Percentiles rank a stretch among this genome's conserved stretches.
phyloP scores from a whole-genome alignment of 2,113 vertebrate genomes.

The Barnardius zonarius region DNA sequence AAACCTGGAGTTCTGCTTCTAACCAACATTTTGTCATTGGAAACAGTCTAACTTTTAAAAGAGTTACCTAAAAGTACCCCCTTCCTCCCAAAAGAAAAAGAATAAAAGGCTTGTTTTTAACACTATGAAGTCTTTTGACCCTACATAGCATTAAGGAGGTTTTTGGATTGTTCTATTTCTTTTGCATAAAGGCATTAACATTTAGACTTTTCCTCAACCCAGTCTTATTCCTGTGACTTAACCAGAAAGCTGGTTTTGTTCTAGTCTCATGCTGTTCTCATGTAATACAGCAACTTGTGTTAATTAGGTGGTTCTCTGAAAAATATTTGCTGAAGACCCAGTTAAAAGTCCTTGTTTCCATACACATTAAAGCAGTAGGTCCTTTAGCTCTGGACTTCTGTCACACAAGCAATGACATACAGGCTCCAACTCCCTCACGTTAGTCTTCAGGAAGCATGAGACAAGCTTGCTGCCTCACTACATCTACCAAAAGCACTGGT shows the following conservation, averaged over 20 bases:
- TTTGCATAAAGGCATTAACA: background rate
- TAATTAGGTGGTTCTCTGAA: background rate
- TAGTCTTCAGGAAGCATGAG: background rate
- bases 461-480: background rate
- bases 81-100: too few species aligned
- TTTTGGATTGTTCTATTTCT: background rate
- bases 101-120: background rate
- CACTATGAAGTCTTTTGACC: background rate
- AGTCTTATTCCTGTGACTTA: background rate
- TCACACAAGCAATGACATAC: background rate
- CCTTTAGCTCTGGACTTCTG: background rate
- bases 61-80: background rate
- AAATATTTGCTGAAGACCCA: background rate
- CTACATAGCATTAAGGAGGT: too few species aligned
- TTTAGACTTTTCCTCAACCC: background rate
- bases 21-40: background rate
- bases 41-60: background rate
- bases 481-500: background rate
- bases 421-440: accelerated
- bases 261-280: background rate
- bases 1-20: background rate
- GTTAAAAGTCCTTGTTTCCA: background rate
- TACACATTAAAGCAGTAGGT: background rate
- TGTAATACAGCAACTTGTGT: background rate
- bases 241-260: background rate